Evolutionary conservation across 2,113 vertebrate species (phyloP), one percentile per base, ranked within the genome.

Genomic region (Sisor rabdophorus): DNA sequence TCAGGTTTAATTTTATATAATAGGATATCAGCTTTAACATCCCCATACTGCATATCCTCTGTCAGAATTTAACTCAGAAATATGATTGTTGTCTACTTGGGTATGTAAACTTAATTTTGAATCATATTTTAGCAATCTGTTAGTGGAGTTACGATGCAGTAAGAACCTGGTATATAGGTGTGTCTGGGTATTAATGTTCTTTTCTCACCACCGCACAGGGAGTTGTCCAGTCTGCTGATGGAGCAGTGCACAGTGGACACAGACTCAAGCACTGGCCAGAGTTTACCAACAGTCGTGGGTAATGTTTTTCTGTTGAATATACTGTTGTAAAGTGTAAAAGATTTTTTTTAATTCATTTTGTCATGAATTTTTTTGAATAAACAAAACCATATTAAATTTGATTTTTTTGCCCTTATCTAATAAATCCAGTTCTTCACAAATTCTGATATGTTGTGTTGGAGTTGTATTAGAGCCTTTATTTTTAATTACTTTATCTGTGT

Each of bases 161-260:
- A 17, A 19, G 40, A 26, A 68, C 13, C 13, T 68, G 44, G 22
- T 26, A 19, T 67, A 44, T 16, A 9, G 73, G 19, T 50, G 56
- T 75, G 67, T 65, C 13, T 17, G 26, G 20, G 7, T 6, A 24
- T 70, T 53, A 28, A 40, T n/a, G 48, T 76, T 16, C 74, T 50
- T 52, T 28, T 79, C 9, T 84, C 22, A 82, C 9, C 80, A 3
- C 73, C 73, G 48, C 67, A 22, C 15, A 99, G 97, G 87, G 97
- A 99, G 81, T 83, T 99, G 79, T 92, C 95, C 11, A 87, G 90
- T 56, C 92, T 95, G 71, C 83, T 99, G 40, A 71, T 93, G 85
- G 97, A 99, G 55, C 95, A 95, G 84, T 98, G 97, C 87, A 95
- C 93, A 0, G 95, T 98, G 81, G 95, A 98, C 77, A 95, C 94